Conservation (phyloP, 2,113 vertebrate species). For the Trematomus loennbergii region DNA sequence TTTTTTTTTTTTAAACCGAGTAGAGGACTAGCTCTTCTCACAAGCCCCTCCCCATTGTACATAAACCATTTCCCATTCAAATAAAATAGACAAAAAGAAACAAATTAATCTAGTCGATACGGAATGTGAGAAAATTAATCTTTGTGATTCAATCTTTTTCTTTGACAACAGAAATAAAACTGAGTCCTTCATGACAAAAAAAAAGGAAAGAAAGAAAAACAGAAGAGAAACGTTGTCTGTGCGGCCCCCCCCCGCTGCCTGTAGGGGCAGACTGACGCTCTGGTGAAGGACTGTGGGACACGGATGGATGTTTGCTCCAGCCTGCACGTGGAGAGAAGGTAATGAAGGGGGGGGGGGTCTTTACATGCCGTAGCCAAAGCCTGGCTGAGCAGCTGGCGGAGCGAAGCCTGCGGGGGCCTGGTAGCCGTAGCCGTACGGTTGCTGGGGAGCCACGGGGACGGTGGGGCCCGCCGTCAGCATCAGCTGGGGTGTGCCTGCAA, state of each 20-base stretch:
- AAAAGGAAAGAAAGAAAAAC: constrained; percentile 85
- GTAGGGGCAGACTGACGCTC: constrained; percentile 86
- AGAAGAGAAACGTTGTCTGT: constrained; percentile 80
- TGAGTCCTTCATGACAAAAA: constrained; percentile 96
- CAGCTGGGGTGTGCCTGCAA: constrained; percentile 94
- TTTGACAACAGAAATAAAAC: constrained; percentile 88
- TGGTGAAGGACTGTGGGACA: constrained; percentile 89
- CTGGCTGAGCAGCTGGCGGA: constrained; percentile 90
- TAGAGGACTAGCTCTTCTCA: constrained; percentile 84
- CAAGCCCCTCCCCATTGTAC: constrained; percentile 73
- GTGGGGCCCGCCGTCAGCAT: constrained; percentile 98
- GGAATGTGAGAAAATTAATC: constrained; percentile 96
- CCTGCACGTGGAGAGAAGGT: constrained; percentile 65
- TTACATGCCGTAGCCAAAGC: constrained; percentile 98
- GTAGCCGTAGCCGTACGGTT: constrained; percentile 95
- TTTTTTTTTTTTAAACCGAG: constrained; percentile 61
- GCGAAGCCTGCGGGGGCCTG: constrained; percentile 90
- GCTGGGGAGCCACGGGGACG: constrained; percentile 93
- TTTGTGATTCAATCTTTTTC: constrained; percentile 87
- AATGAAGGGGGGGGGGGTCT: constrained; percentile 57
- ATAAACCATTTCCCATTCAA: constrained; percentile 83
- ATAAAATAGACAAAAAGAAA: constrained; percentile 86
- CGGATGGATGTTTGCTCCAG: constrained; percentile 81
- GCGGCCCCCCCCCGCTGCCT: constrained; percentile 69
- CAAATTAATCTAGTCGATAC: constrained; percentile 87